Conservation (phyloP, 2,888 invertebrate species). For the Acanthosepion lycidas region DNA sequence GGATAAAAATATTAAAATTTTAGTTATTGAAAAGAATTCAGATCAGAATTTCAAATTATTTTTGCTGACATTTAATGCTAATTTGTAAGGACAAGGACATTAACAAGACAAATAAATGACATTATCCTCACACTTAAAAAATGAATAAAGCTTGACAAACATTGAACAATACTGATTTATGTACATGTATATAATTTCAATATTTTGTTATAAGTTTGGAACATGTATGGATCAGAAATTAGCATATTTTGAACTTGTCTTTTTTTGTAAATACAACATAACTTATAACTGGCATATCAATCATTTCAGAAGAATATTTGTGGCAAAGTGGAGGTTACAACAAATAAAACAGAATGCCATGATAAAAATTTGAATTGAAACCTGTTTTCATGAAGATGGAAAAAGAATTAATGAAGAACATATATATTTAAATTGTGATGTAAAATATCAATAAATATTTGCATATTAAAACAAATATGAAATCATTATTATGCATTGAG, state of each 20-base stretch:
- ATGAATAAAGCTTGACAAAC: constrained; percentile 6
- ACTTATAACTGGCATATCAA: background rate
- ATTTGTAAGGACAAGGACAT: background rate
- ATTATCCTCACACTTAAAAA: background rate
- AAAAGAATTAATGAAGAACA: too few relatives aligned
- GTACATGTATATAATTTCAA: background rate
- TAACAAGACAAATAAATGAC: background rate
- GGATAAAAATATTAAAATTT: background rate
- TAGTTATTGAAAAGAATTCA: background rate
- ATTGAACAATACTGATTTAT: constrained; percentile 6
- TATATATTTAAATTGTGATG: too few relatives aligned
- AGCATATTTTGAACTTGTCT: background rate
- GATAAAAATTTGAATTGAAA: background rate
- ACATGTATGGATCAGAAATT: background rate
- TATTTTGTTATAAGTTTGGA: background rate
- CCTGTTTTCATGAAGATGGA: background rate
- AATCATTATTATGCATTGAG: too few relatives aligned
- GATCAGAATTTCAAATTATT: background rate
- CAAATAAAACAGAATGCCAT: background rate
- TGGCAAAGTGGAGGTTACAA: background rate
- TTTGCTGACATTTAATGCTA: constrained; percentile 15
- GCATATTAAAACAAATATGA: too few relatives aligned
- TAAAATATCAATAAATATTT: too few relatives aligned
- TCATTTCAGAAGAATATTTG: background rate
- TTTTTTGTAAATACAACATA: background rate